A percentile compares a stretch with the other conserved stretches of the same genome.
These are phyloP conservation scores for Xanthorhoe designata DNA, from an alignment of 2,888 invertebrate species.

Conservation along the genomic window DNA sequence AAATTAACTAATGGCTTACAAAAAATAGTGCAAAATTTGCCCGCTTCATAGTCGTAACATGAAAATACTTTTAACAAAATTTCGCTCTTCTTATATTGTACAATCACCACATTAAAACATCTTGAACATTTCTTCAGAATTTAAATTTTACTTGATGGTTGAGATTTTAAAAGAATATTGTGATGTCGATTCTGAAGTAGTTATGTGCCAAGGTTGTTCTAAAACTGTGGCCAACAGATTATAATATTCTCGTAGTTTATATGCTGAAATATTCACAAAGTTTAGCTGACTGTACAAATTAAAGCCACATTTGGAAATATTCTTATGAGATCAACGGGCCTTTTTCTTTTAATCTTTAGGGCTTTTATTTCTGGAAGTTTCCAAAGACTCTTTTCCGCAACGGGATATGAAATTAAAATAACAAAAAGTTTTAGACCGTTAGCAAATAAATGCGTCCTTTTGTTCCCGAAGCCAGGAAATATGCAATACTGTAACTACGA, in stretches of 20 bases:
- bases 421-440: conserved; percentile 10
- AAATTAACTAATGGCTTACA: not conserved
- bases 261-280: not conserved
- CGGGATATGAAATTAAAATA: conserved; percentile 9
- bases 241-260: too few species aligned
- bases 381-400: conserved; percentile 28
- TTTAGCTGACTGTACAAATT: not conserved
- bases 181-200: too few species aligned
- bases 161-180: too few species aligned
- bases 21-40: conserved; percentile 18
- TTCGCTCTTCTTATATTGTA: conserved; percentile 38
- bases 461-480: not conserved
- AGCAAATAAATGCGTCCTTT: not conserved
- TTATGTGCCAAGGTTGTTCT: too few species aligned
- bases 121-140: too few species aligned
- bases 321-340: conserved; percentile 39
- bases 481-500: not conserved
- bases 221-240: too few species aligned
- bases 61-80: conserved; percentile 23
- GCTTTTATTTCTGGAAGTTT: conserved; percentile 25
- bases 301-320: conserved; percentile 38
- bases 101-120: conserved; percentile 21
- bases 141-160: too few species aligned
- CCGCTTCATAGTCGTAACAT: not conserved
- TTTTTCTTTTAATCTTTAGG: conserved; percentile 34